Base-by-base conservation (phyloP, 1,140 invertebrate species). In the Bombyx mandarina region DNA sequence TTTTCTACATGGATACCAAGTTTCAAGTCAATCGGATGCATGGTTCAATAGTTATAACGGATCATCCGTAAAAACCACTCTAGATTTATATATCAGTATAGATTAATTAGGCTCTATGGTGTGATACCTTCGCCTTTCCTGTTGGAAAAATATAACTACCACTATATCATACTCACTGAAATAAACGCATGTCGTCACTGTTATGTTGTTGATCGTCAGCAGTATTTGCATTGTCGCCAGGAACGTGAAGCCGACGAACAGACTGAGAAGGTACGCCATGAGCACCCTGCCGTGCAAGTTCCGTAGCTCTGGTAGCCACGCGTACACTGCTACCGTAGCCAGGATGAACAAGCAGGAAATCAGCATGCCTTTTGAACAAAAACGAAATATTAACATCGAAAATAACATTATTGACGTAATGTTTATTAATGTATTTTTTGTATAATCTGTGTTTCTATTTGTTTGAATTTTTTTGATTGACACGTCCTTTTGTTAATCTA, bases 231-330 rank as follows among this genome's bases (percentile, higher is more conserved):
- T 84, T 8, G 88, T 72, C 1, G 87, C 81, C 6, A 93, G 73
- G 45, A 88, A 86, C 0, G 87, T 61, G 69, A 94, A 94, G 0
- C 89, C 91, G 0, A 90, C 67, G 50, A 92, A 79, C 1, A 95
- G 80, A 6, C 89, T 89, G 1, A 89, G 67, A 0, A 94, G 89
- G 63, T 94, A 94, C 50, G 91, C 92, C 89, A 94, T 93, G 8
- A 94, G 75, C 0, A 92, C 92, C 63, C 91, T 90, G 0, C 93
- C 93, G 58, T 94, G 93, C 7, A 94, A 88, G 75, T 94, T 95
- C 3, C 91, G 75, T 4, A 94, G 75, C 57, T 95, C 93, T 0
- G 92, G 92, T 35, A 94, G 87, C 56, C 92, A 83, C 1, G 90
- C 89, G 71, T 95, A 95, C 0, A 94, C 93, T 9, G 92, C 66